Evolutionary conservation across 2,888 invertebrate species (phyloP), one percentile per base, ranked within the genome.

Genomic region (Plusia festucae): DNA sequence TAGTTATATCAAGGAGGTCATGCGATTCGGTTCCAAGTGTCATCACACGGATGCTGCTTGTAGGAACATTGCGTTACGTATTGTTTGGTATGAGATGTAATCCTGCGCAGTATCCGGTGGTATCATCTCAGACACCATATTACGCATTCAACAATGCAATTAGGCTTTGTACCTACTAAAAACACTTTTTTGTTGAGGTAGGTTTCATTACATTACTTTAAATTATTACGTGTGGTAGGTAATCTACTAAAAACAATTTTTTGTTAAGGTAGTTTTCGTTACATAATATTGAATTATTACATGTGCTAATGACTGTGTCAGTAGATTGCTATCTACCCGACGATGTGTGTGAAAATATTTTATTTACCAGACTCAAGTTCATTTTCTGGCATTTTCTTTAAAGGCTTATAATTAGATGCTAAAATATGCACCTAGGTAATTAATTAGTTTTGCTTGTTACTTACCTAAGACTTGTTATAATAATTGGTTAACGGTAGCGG

Each of bases 401-500:
- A n/a, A n/a, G n/a, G n/a, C n/a, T n/a, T n/a, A n/a, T n/a, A 15
- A 34, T 40, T 40, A 7, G 5, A 40, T n/a, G 40, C n/a, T n/a
- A 40, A n/a, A 40, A n/a, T 40, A 40, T n/a, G n/a, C 40, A 40
- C n/a, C 40, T 40, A 40, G 40, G n/a, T 40, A 40, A 40, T n/a
- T 15, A 40, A 40, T 40, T 40, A 40, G 40, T 40, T n/a, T 5
- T n/a, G 40, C 40, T 49, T 11, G 46, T 49, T 49, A 40, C 40
- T 40, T 40, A 49, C 46, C 46, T 49, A 18, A 18, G 11, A 8
- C 18, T 18, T 18, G 8, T 49, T 18, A 49, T 49, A 49, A 65
- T 65, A 68, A 67, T 34, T 52, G 16, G 51, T 16, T 57, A 16
- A 22, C 40, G 46, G 16, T 60, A 53, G 60, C 24, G 15, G 60